phyloP scores from a whole-genome alignment of 2,888 invertebrate genomes.

The Arge pagana region DNA sequence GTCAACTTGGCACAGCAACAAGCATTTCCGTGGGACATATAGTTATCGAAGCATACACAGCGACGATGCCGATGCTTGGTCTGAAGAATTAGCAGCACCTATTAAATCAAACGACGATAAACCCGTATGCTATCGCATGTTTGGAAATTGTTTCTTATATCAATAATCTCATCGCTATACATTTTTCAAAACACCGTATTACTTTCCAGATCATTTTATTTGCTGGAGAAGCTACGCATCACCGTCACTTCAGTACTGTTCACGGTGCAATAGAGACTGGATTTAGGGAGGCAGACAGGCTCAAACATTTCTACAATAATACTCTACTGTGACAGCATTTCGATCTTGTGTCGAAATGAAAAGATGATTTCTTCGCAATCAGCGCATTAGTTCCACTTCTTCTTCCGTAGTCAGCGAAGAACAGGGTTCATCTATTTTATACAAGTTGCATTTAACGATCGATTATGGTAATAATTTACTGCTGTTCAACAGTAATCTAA shows the following conservation, averaged over 20 bases:
- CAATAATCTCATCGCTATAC: no score
- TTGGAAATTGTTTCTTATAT: no score
- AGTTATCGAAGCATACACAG: constrained; percentile 62
- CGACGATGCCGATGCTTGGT: constrained; percentile 57
- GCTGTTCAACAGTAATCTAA: no score
- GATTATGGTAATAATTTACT: no score
- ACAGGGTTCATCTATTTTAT: no score
- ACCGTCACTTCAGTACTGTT: not conserved
- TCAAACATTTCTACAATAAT: not conserved
- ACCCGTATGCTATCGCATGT: constrained; percentile 7
- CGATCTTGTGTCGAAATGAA: no score
- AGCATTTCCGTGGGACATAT: constrained; percentile 71
- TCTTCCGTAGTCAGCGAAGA: no score
- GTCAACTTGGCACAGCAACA: constrained; percentile 69
- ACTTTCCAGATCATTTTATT: constrained; percentile 61
- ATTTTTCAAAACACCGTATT: no score
- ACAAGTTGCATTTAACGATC: no score
- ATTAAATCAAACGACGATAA: constrained; percentile 58
- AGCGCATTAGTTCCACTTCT: no score
- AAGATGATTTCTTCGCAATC: no score
- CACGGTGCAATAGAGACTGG: constrained; percentile 14
- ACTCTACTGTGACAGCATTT: no score
- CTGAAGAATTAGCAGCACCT: constrained; percentile 62
- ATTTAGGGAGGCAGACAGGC: constrained; percentile 7
- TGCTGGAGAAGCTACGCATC: constrained; percentile 66